Evolutionary conservation across 1,140 invertebrate species (phyloP), one percentile per base, ranked within the genome.

Genomic region (Araneus ventricosus): DNA sequence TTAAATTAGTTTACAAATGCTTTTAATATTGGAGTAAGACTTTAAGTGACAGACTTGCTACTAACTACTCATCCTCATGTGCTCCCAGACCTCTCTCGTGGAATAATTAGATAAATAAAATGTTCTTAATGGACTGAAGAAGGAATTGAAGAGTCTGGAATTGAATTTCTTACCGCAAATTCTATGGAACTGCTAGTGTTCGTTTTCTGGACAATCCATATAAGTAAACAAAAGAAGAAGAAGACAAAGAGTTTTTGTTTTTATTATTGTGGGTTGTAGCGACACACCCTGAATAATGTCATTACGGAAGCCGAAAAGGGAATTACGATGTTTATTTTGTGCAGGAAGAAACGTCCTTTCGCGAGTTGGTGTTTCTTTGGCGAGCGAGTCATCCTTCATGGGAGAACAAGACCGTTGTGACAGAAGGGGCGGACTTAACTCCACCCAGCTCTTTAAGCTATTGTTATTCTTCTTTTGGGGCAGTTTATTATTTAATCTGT

Each of bases 341-440:
- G 20, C 57, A 27, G 41, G 82, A 84, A 45, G 82, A 27, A 52
- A 45, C 27, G 41, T 52, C 82, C 82, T 57, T 84, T 24, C 82
- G 70, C 24, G n/a, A 80, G 90, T 92, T 75, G 59, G 86, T 70
- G 57, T 85, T 86, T 92, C 90, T 92, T 92, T 86, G 59, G 84
- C 82, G 41, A 37, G 61, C 20, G 37, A 45, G 2, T 20, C 90
- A 92, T 92, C 61, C 24, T 86, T 92, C 82, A 92, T 52, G 34
- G 24, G 24, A 52, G 79, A 86, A 92, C 90, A 92, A 70, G 80
- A 52, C 30, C 30, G 59, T 57, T 70, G 90, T 92, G 90, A 86
- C 90, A 92, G 82, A 27, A 57, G 67, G 22, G 90, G 61, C 61
- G 82, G 90, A 37, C 37, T 52, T 34, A 30, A 37, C 75, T n/a